Base-by-base conservation (phyloP, 2,888 invertebrate species). In the Heterodera filipjevi region DNA sequence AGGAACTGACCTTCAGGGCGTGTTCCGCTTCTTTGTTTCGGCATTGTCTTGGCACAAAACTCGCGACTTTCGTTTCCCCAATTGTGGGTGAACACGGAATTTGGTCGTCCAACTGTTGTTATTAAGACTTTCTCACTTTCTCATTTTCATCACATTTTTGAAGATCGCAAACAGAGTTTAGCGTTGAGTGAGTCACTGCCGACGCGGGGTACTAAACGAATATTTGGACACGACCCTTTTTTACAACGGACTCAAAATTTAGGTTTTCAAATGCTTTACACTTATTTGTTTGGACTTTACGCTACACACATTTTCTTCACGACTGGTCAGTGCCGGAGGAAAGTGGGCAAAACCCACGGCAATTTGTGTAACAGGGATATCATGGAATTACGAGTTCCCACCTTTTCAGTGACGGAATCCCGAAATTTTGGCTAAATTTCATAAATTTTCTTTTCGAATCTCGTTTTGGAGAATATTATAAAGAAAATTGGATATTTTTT, bases 271-370 rank as follows among this genome's bases (percentile, higher is more conserved):
- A 85, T 85, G 46, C 76, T 76, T n/a, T 89, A 89, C 81, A 87
- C 89, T 12, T 89, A 89, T 80, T 70, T 86, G 10, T 89, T 89
- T 77, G 89, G 89, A 12, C 83, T 81, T 12, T 89, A 89, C 74
- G 86, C 89, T 16, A 86, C 87, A 1, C 85, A 83, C 66, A 80
- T 89, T 22, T 86, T 86, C 79, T 59, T 84, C 27, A 59, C 81
- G 49, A 86, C 85, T 35, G 80, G 85, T 84, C 8, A 6, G 6
- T n/a, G n/a, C n/a, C n/a, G n/a, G n/a, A n/a, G n/a, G n/a, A n/a
- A n/a, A n/a, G n/a, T n/a, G n/a, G n/a, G n/a, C n/a, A n/a, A n/a
- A n/a, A n/a, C n/a, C n/a, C n/a, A n/a, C n/a, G n/a, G n/a, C n/a
- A n/a, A n/a, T n/a, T n/a, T n/a, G n/a, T n/a, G n/a, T n/a, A n/a